Evolutionary conservation across 2,113 vertebrate genomes (phyloP).

Genomic region (Phyllopteryx taeniolatus): DNA sequence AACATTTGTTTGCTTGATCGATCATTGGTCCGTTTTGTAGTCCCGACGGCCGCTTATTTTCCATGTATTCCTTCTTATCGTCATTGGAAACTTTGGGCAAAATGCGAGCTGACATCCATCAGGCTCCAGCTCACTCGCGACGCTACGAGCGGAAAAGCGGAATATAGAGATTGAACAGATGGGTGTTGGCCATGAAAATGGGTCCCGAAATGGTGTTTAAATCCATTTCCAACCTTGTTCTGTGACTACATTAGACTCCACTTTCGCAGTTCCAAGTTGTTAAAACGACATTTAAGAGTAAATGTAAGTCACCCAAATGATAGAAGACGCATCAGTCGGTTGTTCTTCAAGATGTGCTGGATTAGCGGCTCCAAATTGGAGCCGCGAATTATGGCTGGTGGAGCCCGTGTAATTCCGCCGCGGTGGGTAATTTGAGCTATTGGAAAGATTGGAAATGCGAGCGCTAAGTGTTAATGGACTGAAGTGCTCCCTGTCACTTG

Average conservation of each 20-base stretch:
- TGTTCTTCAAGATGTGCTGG: conserved; percentile 2
- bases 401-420: background rate
- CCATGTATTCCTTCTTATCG: too few relatives aligned
- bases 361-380: conserved; percentile 10
- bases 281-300: background rate
- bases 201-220: background rate
- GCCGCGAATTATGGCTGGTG: background rate
- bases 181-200: background rate
- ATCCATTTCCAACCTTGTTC: background rate
- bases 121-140: background rate
- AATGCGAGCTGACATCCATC: background rate
- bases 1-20: too few relatives aligned
- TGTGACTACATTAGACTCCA: background rate
- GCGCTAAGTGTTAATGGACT: conserved; percentile 27
- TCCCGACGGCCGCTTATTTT: too few relatives aligned
- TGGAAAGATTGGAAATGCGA: conserved; percentile 14
- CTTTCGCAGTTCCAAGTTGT: background rate
- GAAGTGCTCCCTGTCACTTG: conserved; percentile 18
- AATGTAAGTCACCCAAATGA: background rate
- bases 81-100: too few relatives aligned
- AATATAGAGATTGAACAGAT: background rate
- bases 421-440: conserved; percentile 22
- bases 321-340: background rate
- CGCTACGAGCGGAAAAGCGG: background rate
- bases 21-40: too few relatives aligned